Evolutionary conservation across 1,140 invertebrate species (phyloP).

Genomic region (Leptinotarsa undecemlineata): DNA sequence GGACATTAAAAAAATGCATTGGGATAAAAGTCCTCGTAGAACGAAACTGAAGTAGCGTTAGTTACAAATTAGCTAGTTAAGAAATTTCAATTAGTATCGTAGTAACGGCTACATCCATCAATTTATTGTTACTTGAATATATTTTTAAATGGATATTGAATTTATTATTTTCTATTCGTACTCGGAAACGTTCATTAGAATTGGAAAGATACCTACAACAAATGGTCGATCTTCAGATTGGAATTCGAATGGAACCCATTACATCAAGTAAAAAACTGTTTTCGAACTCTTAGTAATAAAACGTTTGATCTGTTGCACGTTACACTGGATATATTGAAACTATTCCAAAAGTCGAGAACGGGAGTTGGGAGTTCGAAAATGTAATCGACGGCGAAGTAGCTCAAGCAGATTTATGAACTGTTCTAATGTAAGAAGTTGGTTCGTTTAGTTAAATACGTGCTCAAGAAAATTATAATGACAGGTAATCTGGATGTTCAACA

Average conservation of each 20-base stretch:
- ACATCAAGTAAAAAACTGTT: not conserved
- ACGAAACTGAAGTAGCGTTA: too few species aligned
- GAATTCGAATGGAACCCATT: not conserved
- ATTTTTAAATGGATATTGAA: too few species aligned
- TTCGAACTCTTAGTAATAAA: slow-evolving; percentile 19
- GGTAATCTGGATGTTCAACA: slow-evolving; percentile 40
- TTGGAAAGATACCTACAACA: too few species aligned
- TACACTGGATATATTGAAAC: slow-evolving; percentile 31
- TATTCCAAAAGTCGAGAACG: slow-evolving; percentile 14
- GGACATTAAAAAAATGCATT: too few species aligned
- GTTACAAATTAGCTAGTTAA: too few species aligned
- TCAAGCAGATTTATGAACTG: slow-evolving; percentile 40
- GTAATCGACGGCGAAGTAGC: slow-evolving; percentile 30
- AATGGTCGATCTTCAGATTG: not conserved
- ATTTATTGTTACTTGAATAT: too few species aligned
- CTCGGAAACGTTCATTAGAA: too few species aligned
- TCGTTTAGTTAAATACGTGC: slow-evolving; percentile 40
- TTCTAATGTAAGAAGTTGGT: slow-evolving; percentile 39
- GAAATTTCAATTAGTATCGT: too few species aligned
- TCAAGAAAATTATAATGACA: slow-evolving; percentile 42
- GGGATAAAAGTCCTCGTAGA: too few species aligned
- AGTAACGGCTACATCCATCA: too few species aligned
- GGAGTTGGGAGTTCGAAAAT: slow-evolving; percentile 26
- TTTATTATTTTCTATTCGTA: too few species aligned
- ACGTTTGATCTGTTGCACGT: slow-evolving; percentile 28